These are phyloP conservation scores for Sandelia bainsii DNA, from an alignment of 2,797 vertebrate species.

Conservation along the genomic window DNA sequence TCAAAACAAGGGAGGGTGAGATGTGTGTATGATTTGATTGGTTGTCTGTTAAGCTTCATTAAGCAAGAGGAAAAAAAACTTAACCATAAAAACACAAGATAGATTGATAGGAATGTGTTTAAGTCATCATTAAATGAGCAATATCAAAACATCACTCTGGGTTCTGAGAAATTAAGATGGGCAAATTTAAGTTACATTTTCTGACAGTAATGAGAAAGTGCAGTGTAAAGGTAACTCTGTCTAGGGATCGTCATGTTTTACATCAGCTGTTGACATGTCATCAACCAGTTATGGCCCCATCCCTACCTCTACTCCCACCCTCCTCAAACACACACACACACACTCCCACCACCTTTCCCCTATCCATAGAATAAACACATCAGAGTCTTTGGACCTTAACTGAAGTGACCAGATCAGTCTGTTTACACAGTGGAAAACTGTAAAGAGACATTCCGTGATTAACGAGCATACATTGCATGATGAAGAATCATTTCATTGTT, in stretches of 20 bases:
- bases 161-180: too few species aligned
- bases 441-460: constrained; percentile 42
- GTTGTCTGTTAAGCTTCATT: background rate
- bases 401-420: constrained; percentile 61
- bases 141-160: too few species aligned
- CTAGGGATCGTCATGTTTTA: constrained; percentile 4
- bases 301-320: background rate
- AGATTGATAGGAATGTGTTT: background rate
- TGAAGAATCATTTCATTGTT: constrained; percentile 28
- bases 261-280: constrained; percentile 24
- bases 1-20: constrained; percentile 1
- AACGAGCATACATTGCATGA: constrained; percentile 27
- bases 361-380: constrained; percentile 62
- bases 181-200: background rate
- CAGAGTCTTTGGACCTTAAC: constrained; percentile 42
- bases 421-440: constrained; percentile 60
- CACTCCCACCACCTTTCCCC: constrained; percentile 10
- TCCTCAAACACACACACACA: constrained; percentile 1
- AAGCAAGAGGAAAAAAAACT: too few species aligned
- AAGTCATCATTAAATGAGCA: too few species aligned
- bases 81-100: background rate
- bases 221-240: background rate
- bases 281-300: background rate
- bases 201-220: background rate
- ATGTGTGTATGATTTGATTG: background rate